These are phyloP conservation scores for Dryobotodes eremita DNA, from an alignment of 2,888 invertebrate genomes.

Conservation along the genomic window DNA sequence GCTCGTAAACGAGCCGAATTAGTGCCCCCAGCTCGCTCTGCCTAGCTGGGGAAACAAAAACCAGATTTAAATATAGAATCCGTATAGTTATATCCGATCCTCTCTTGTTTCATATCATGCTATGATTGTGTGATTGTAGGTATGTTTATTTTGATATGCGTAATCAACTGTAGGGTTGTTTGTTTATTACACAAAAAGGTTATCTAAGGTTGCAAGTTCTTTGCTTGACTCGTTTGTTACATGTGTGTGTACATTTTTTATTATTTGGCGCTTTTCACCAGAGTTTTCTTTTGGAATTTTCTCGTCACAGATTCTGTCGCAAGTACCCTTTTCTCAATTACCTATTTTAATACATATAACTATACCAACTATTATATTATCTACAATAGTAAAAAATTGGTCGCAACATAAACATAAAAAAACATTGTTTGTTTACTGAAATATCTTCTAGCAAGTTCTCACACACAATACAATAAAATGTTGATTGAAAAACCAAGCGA, in stretches of 20 bases:
- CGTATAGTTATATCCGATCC: conserved; percentile 65
- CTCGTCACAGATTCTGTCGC: background rate
- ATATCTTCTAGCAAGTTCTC: conserved; percentile 29
- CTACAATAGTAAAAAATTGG: no score
- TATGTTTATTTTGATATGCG: background rate
- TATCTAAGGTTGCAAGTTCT: background rate
- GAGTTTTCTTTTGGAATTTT: background rate
- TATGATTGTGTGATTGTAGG: background rate
- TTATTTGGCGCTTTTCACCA: no score
- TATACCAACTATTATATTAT: background rate
- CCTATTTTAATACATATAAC: background rate
- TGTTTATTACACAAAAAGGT: background rate
- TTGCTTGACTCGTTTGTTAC: background rate
- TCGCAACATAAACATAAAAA: background rate
- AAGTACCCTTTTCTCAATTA: background rate
- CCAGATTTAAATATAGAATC: conserved; percentile 82
- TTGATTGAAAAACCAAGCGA: conserved; percentile 48
- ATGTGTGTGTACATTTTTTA: background rate
- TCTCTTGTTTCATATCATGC: conserved; percentile 50
- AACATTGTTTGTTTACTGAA: conserved; percentile 19
- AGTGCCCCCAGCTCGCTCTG: conserved; percentile 77
- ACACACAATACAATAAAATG: conserved; percentile 29
- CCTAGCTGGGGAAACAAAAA: conserved; percentile 84
- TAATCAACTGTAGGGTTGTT: background rate
- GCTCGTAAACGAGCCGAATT: conserved; percentile 88